Evolutionary conservation across 2,113 vertebrate genomes (phyloP), one percentile per base, ranked within the genome.

Genomic region (Platichthys stellatus): DNA sequence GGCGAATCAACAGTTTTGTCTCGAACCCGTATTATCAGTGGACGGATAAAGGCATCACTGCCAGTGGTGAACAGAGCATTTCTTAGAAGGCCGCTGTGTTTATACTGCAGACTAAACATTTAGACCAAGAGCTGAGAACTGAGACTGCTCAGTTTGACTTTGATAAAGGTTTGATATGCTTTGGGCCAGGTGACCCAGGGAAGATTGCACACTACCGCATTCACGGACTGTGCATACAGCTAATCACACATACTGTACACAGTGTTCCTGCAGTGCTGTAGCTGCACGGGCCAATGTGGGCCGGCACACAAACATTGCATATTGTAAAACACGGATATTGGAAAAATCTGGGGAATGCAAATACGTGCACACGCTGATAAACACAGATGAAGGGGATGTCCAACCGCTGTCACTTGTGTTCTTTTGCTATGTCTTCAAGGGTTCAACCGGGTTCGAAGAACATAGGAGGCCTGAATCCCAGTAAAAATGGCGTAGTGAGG

Each of bases 21-120:
- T 60, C 26, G 23, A 21, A 6, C 5, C 26, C 28, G 0, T 53
- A 51, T 85, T 81, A 87, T 81, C 80, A 51, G 76, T 1, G 8
- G 26, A 26, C 8, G 47, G 68, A 70, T 74, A 82, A 82, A 85
- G 82, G 71, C 59, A 2, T 3, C 0, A 51, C 63, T 58, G 69
- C 66, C 60, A 7, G 24, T 56, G 31, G 35, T 56, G 76, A 70
- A 59, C 76, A 8, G 53, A 61, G 76, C 76, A 81, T 88, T 87
- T 74, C 74, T 82, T 82, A 17, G 62, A 81, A 72, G 13, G 68
- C 72, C 28, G 51, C 40, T 40, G 63, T 92, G 90, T 92, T 93
- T 91, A 90, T 56, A 59, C 76, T 53, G 67, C 23, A 31, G 68
- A 49, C 73, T 84, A 93, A 93, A 93, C 91, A 90, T 93, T 93